Conservation (phyloP, 2,113 vertebrate genomes). For the Mystacornis crossleyi region DNA sequence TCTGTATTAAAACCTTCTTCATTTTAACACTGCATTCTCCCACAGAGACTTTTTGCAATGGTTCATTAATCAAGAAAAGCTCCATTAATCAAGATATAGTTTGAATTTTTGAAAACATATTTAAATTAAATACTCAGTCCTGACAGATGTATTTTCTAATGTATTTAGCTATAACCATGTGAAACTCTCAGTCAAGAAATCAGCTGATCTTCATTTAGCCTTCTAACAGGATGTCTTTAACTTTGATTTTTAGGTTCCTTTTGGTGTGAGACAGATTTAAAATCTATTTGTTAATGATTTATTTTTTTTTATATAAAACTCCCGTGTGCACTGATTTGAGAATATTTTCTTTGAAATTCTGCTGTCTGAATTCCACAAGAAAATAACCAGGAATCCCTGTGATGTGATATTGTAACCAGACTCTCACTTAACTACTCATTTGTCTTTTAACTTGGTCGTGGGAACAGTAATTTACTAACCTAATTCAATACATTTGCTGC, state of each 20-base stretch:
- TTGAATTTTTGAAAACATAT: constrained; percentile 3
- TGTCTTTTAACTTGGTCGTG: constrained; percentile 67
- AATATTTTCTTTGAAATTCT: neutral
- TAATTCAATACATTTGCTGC: constrained; percentile 43
- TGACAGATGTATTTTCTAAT: constrained; percentile 18
- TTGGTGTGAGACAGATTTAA: neutral
- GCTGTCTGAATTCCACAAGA: constrained; percentile 41
- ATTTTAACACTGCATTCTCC: neutral
- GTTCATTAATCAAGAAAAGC: constrained; percentile 27
- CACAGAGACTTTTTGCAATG: neutral
- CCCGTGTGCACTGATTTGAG: neutral
- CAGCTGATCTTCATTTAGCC: neutral
- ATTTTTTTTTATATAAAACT: neutral
- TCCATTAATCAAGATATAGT: constrained; percentile 28
- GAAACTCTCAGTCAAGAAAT: constrained; percentile 9
- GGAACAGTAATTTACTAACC: constrained; percentile 71
- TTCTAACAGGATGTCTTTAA: neutral
- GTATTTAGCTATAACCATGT: constrained; percentile 36
- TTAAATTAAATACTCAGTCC: constrained; percentile 1
- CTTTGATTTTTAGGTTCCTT: neutral
- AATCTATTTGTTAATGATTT: neutral
- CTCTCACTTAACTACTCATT: constrained; percentile 60
- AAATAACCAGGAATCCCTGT: constrained; percentile 52
- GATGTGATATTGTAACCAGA: constrained; percentile 50
- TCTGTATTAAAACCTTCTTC: constrained; percentile 59